Evolutionary conservation across 2,888 invertebrate genomes (phyloP).

Genomic region (Tiliacea aurago): DNA sequence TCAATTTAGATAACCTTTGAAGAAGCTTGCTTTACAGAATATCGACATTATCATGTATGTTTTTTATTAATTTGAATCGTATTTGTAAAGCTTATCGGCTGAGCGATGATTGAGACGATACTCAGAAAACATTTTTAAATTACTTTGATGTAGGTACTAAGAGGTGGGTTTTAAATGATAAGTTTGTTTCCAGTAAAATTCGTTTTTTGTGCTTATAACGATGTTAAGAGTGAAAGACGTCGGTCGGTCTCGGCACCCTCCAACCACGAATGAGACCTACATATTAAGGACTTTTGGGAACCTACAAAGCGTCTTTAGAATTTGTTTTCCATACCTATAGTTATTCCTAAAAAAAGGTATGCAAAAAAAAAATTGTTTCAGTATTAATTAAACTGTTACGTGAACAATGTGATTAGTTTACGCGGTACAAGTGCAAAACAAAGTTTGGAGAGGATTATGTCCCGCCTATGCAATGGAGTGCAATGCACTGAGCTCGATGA

Average conservation of each 20-base stretch:
- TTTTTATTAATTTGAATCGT: constrained; percentile 21
- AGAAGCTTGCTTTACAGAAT: constrained; percentile 17
- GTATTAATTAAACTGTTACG: neutral
- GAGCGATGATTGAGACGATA: constrained; percentile 8
- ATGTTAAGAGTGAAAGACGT: constrained; percentile 1
- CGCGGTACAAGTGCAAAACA: too few species aligned
- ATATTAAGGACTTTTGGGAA: neutral
- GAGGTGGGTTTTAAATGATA: constrained; percentile 1
- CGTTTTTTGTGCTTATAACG: neutral
- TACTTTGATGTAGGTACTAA: constrained; percentile 29
- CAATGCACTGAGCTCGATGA: neutral
- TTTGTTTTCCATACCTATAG: neutral
- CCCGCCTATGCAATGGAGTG: too few species aligned
- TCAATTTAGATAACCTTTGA: constrained; percentile 35
- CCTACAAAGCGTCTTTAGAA: neutral
- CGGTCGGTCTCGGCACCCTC: neutral
- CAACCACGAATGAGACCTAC: neutral
- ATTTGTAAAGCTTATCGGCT: constrained; percentile 9
- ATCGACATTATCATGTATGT: neutral
- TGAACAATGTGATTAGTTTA: neutral
- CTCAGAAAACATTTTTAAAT: constrained; percentile 3
- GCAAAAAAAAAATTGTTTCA: too few species aligned
- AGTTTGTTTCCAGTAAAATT: constrained; percentile 5
- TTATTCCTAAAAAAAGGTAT: neutral
- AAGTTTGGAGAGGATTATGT: neutral